Evolutionary conservation across 2,888 invertebrate species (phyloP), one percentile per base, ranked within the genome.

Genomic region (Stenoptilia bipunctidactyla): DNA sequence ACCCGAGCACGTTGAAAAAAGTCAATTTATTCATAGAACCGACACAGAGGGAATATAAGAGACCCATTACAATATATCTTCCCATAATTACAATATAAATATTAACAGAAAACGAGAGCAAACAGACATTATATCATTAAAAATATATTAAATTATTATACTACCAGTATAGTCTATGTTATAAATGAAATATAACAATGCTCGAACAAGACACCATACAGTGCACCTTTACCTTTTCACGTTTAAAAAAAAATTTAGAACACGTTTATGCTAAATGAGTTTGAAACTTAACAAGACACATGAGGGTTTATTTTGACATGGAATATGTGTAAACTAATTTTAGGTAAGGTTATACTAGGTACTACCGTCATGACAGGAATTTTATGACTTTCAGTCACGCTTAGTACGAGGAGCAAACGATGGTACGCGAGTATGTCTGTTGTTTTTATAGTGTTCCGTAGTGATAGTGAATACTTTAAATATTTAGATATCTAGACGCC

Each of bases 171-270:
- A n/a, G n/a, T n/a, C n/a, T 42, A 48, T 48, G 47, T 47, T 49
- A 47, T 44, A 49, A 50, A 44, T 46, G 48, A 50, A 49, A 47
- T 51, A 49, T 52, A 45, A 45, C 34, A 39, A 40, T 20, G 20
- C n/a, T n/a, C 20, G 35, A 40, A 46, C 46, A 45, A 43, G 43
- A 43, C 40, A 40, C 30, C 30, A 30, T 30, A 30, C 30, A 30
- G 30, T 3, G 30, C 12, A n/a, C 10, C n/a, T 30, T 30, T 20
- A 8, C 20, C 20, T 20, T 20, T 20, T 20, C 20, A 20, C 20
- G 20, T 20, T 20, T 5, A 20, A 3, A 20, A 5, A 20, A 20
- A 20, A 20, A 20, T 20, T 5, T 20, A 20, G 20, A 20, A 20
- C 20, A 20, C 8, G 8, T 20, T 5, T 20, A 5, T 20, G 20